phyloP scores from a whole-genome alignment of 2,888 invertebrate species.

The Odontocolon sp. region DNA sequence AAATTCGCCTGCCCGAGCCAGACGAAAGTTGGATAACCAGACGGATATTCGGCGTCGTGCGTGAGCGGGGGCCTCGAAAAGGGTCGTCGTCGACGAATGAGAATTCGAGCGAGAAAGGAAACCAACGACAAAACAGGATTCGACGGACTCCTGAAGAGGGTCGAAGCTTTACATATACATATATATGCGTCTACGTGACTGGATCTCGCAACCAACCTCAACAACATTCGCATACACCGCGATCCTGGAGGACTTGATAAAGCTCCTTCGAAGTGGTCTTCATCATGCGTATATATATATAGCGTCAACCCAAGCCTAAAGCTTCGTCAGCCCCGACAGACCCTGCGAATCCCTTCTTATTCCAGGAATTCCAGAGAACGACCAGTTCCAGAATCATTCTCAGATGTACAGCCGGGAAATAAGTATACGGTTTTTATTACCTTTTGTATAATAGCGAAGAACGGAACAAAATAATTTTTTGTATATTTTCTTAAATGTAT shows the following conservation, averaged over 20 bases:
- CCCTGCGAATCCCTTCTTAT: neutral
- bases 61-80: slow-evolving; percentile 32
- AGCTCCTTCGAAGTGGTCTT: slow-evolving; percentile 22
- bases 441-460: no score
- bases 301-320: slow-evolving; percentile 1
- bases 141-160: slow-evolving; percentile 37
- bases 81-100: slow-evolving; percentile 5
- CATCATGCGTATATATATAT: neutral
- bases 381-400: neutral
- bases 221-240: slow-evolving; percentile 9
- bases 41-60: slow-evolving; percentile 44
- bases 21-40: slow-evolving; percentile 69
- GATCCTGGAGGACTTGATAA: slow-evolving; percentile 7
- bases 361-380: no score
- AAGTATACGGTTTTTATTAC: no score
- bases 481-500: no score
- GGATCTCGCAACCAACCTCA: slow-evolving; percentile 12
- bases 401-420: no score
- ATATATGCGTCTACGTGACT: slow-evolving; percentile 32
- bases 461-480: no score
- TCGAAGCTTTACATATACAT: slow-evolving; percentile 24
- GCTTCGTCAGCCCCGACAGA: slow-evolving; percentile 2
- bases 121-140: slow-evolving; percentile 33
- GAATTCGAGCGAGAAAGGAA: slow-evolving; percentile 18
- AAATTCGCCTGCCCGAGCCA: slow-evolving; percentile 61